These are phyloP conservation scores for Tetrax tetrax DNA, from an alignment of 2,113 vertebrate species.

Conservation along the genomic window DNA sequence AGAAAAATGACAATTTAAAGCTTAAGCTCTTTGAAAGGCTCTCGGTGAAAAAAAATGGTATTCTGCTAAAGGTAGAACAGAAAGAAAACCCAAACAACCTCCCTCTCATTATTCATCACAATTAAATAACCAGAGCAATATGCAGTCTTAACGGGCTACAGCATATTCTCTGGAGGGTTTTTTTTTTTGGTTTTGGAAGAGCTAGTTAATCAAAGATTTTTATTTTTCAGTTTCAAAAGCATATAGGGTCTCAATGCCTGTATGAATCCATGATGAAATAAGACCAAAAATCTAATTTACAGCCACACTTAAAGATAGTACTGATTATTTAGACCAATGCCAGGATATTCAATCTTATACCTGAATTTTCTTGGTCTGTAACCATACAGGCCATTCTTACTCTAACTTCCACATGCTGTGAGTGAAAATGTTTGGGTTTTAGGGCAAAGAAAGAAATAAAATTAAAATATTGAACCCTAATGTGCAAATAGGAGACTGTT, in stretches of 20 bases:
- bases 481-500: not conserved
- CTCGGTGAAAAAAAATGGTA: not conserved
- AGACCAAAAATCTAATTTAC: not conserved
- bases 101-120: conserved; percentile 2
- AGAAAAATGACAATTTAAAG: conserved; percentile 57
- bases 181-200: not conserved
- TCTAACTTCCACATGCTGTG: not conserved
- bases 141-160: not conserved
- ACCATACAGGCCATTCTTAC: not conserved
- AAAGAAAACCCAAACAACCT: not conserved
- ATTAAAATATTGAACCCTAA: not conserved
- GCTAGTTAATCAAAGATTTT: not conserved
- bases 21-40: conserved; percentile 54
- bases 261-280: not conserved
- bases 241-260: not conserved
- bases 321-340: not conserved
- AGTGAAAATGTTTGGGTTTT: not conserved
- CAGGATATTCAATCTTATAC: not conserved
- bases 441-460: not conserved
- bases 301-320: not conserved
- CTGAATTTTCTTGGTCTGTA: not conserved
- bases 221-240: not conserved
- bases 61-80: conserved; percentile 3
- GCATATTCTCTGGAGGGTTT: not conserved
- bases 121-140: conserved; percentile 20